phyloP scores from a whole-genome alignment of 2,888 invertebrate genomes.

The Stenurella melanura region DNA sequence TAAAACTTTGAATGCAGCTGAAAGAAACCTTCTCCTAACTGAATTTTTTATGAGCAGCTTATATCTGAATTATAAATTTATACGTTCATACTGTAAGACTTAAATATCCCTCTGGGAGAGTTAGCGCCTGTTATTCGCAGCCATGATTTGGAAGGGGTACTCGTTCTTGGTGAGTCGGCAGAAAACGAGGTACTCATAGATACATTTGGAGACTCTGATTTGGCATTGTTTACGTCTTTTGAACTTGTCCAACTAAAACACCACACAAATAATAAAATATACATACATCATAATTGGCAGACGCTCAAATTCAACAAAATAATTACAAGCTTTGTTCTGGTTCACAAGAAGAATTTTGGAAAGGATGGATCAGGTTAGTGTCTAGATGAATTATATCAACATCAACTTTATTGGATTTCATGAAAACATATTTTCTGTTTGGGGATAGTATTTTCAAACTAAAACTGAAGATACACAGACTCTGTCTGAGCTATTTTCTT shows the following conservation, averaged over 20 bases:
- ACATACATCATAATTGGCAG: neutral
- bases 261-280: neutral
- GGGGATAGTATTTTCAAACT: too few species aligned
- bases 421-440: too few species aligned
- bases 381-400: too few species aligned
- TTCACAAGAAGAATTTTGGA: too few species aligned
- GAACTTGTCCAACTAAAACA: constrained; percentile 57
- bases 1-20: neutral
- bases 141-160: constrained; percentile 72
- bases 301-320: too few species aligned
- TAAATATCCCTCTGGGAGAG: constrained; percentile 73
- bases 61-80: constrained; percentile 31
- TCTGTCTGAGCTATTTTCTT: too few species aligned
- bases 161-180: constrained; percentile 50
- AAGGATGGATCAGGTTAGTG: too few species aligned
- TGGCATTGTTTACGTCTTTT: constrained; percentile 55
- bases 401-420: too few species aligned
- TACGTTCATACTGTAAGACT: constrained; percentile 47
- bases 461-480: too few species aligned
- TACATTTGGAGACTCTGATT: constrained; percentile 51
- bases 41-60: constrained; percentile 39
- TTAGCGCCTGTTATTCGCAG: constrained; percentile 78
- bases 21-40: neutral
- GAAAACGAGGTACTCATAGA: constrained; percentile 57
- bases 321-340: too few species aligned